Evolutionary conservation across 2,888 invertebrate species (phyloP), one percentile per base, ranked within the genome.

Genomic region (Pyrochroa serraticornis): DNA sequence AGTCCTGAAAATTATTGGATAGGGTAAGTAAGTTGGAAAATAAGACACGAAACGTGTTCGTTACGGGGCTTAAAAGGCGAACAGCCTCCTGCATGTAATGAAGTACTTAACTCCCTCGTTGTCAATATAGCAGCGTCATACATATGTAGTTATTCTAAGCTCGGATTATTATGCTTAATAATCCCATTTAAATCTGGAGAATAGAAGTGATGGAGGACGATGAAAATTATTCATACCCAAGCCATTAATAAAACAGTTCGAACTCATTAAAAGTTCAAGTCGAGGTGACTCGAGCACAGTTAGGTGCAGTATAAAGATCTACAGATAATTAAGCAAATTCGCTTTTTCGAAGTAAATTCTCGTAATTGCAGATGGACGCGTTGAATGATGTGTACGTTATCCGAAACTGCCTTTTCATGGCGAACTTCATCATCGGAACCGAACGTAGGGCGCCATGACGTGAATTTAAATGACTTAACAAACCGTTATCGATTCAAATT

Each of bases 231-330:
- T 62, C 58, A 53, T 53, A 58, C 52, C 43, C 34, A 45, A 37
- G 50, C 60, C 52, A 58, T 59, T 61, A 62, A 61, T 61, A 57
- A 61, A 59, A 59, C 61, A 57, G 59, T 61, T 62, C 43, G 60
- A 63, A 65, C 60, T 64, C 60, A 61, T 63, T 65, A 60, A 63
- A 63, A 62, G 58, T 65, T 63, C 51, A 43, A 56, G 46, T 44
- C 47, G 60, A 54, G 14, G 54, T 60, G 59, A 59, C 44, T 52
- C 58, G 55, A 53, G 45, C 55, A 50, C 51, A 31, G 46, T 60
- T 50, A 55, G 45, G 33, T 44, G 13, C 45, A 45, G 53, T 45
- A 51, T 59, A 53, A 53, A 55, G 48, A 50, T 50, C 54, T 39
- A 35, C 35, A 47, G 58, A 44, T 58, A 57, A 62, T 60, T 63